Evolutionary conservation across 1,140 invertebrate species (phyloP), one percentile per base, ranked within the genome.

Genomic region (Penaeus indicus): DNA sequence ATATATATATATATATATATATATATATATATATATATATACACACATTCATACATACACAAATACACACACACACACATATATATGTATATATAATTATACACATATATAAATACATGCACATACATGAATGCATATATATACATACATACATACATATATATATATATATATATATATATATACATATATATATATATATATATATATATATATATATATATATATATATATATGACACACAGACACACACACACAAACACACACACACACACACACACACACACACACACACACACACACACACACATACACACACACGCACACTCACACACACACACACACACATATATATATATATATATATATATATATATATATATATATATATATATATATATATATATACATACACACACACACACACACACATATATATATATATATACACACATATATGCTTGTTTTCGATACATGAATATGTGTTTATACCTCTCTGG

Each of bases 81-180:
- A 27, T 72, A 27, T 72, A 27, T 72, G 22, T 72, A 27, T 27
- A 27, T 27, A 27, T 27, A 27, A 4, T 3, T 27, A 27, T 27
- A 27, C 19, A 27, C 19, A 27, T 27, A 27, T 27, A 27, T 27
- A 72, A 3, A 3, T 27, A 72, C 27, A 27, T 72, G 27, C 27
- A 72, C 27, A 72, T 72, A 27, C 10, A 72, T 72, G 27, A 32
- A 72, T 72, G 27, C 27, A 27, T 72, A 72, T 72, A 72, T 72
- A 72, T 72, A 72, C 27, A 72, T 72, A 72, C 27, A 21, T 27
- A 22, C 8, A 72, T 72, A 72, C 27, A 25, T 72, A 22, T 72
- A 72, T 72, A 72, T 72, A 72, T 72, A 38, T 72, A 72, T 72
- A 72, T 75, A 27, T 75, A 10, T 75, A 32, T 75, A 75, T 38